phyloP scores from a whole-genome alignment of 2,888 invertebrate genomes.

The Elegia similella region DNA sequence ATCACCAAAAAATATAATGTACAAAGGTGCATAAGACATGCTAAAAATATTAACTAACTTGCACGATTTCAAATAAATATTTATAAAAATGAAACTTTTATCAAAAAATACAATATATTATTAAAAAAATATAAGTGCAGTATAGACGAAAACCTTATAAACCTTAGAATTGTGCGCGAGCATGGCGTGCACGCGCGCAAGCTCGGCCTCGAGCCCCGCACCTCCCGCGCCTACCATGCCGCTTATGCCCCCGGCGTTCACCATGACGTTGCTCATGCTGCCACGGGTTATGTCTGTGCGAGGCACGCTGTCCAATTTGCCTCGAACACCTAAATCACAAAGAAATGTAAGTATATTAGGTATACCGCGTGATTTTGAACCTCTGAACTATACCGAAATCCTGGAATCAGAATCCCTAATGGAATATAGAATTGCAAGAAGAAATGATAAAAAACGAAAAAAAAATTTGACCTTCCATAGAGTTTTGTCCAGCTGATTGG shows the following conservation, averaged over 20 bases:
- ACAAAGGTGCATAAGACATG: not conserved
- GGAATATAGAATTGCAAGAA: too few species aligned
- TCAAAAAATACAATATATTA: constrained; percentile 35
- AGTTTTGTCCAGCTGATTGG: too few species aligned
- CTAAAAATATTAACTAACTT: not conserved
- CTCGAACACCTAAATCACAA: constrained; percentile 58
- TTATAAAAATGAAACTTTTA: not conserved
- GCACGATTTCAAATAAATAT: not conserved
- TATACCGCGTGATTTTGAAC: too few species aligned
- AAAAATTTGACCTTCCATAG: too few species aligned
- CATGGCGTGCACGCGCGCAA: constrained; percentile 91
- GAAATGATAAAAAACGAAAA: too few species aligned
- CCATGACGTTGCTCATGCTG: constrained; percentile 3
- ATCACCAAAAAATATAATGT: constrained; percentile 3
- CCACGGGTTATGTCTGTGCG: constrained; percentile 36
- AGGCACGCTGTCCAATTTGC: constrained; percentile 58
- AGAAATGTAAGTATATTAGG: too few species aligned
- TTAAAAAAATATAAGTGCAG: constrained; percentile 67
- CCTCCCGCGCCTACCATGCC: constrained; percentile 21
- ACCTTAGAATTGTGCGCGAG: constrained; percentile 96
- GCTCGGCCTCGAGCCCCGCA: constrained; percentile 86
- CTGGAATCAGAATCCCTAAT: too few species aligned
- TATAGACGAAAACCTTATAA: constrained; percentile 85
- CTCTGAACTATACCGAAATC: too few species aligned
- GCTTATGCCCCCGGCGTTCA: constrained; percentile 18